A percentile compares a stretch with the other conserved stretches of the same genome.
phyloP scores from a whole-genome alignment of 2,113 vertebrate genomes.

The Bufo gargarizans region DNA sequence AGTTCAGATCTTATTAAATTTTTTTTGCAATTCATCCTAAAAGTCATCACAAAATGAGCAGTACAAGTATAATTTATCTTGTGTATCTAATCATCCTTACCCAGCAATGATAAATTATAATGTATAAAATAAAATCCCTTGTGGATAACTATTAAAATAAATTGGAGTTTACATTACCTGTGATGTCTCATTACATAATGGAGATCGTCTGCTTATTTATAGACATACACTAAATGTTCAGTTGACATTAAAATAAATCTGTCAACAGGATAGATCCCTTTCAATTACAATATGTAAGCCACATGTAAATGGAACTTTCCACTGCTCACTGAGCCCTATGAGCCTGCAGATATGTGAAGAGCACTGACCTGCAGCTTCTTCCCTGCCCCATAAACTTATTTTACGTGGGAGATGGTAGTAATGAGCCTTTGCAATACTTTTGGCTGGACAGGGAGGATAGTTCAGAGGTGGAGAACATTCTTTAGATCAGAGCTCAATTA shows the following conservation, averaged over 20 bases:
- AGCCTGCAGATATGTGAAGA: background rate
- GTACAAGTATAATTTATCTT: conserved; percentile 1
- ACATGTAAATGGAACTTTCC: background rate
- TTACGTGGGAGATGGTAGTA: background rate
- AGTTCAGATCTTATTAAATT: conserved; percentile 15
- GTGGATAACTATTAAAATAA: conserved; percentile 8
- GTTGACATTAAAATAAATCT: background rate
- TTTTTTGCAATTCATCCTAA: conserved; percentile 15
- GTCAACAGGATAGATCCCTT: background rate
- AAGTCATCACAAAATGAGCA: conserved; percentile 1
- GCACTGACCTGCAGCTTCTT: background rate
- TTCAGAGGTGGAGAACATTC: background rate
- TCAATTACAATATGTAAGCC: background rate
- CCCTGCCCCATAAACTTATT: background rate
- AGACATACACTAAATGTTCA: background rate
- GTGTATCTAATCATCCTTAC: conserved; percentile 9
- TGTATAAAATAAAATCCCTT: background rate
- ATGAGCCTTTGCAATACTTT: background rate
- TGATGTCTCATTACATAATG: background rate
- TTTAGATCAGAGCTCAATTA: no score
- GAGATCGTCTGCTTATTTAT: background rate
- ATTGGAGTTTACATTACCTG: background rate
- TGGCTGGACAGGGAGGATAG: background rate
- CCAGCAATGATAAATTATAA: background rate
- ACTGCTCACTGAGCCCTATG: background rate